Evolutionary conservation across 2,797 vertebrate species (phyloP).

Genomic region (Netta rufina): DNA sequence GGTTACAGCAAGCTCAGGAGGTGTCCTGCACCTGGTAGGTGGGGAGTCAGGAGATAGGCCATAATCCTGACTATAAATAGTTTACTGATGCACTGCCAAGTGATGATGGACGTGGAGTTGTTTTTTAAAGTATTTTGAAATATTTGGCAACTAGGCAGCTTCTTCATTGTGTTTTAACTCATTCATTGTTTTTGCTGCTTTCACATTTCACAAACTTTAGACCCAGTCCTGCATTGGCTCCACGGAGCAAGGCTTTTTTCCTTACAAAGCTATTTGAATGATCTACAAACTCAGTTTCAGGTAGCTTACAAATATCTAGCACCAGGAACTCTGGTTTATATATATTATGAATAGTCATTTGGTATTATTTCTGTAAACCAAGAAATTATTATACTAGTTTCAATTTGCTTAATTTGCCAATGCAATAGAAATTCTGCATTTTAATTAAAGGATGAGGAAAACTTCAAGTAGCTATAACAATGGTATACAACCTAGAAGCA

Average conservation of each 20-base stretch:
- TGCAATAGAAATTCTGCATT: constrained; percentile 6
- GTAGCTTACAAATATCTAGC: not conserved
- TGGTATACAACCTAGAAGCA: not conserved
- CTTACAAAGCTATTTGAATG: not conserved
- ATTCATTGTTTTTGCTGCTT: not conserved
- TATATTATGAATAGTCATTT: not conserved
- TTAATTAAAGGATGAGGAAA: constrained; percentile 52
- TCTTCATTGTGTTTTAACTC: not conserved
- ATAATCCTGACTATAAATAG: not conserved
- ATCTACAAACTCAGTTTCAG: not conserved
- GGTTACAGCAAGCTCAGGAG: not conserved
- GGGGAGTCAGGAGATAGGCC: not conserved
- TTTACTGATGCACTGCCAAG: not conserved
- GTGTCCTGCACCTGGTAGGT: fast-evolving
- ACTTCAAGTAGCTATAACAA: not conserved
- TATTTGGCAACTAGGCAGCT: not conserved
- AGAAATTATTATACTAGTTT: not conserved
- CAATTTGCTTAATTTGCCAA: not conserved
- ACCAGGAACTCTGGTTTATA: not conserved
- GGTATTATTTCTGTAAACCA: not conserved
- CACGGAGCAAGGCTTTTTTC: not conserved
- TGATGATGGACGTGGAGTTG: fast-evolving
- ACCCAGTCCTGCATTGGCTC: not conserved
- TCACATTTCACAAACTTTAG: not conserved
- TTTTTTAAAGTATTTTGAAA: not conserved